Conservation (phyloP, 1,140 invertebrate genomes). For the Drosophila seguyi region DNA sequence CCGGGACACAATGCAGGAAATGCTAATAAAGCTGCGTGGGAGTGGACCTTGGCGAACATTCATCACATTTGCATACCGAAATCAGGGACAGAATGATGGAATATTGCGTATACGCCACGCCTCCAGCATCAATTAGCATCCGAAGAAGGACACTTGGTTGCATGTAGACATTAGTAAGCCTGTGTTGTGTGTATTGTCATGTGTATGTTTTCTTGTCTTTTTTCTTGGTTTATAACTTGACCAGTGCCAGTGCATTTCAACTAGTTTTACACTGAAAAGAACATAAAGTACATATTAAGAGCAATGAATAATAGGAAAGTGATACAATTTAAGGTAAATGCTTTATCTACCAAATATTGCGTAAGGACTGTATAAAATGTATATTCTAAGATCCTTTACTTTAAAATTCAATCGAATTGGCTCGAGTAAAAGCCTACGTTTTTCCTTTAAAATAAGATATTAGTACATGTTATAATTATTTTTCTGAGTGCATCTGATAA, state of each 20-base stretch:
- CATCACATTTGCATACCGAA: conserved; percentile 42
- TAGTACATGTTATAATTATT: neutral
- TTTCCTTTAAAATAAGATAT: neutral
- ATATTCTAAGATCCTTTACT: neutral
- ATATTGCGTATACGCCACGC: conserved; percentile 31
- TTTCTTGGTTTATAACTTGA: neutral
- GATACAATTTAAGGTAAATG: neutral
- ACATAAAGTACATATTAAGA: neutral
- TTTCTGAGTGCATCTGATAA: neutral
- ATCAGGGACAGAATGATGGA: conserved; percentile 10
- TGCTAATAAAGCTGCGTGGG: neutral
- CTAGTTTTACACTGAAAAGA: neutral
- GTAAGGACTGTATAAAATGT: too few species aligned
- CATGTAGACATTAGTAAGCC: neutral
- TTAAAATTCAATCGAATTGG: too few species aligned
- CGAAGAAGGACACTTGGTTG: conserved; percentile 13
- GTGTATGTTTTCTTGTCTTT: neutral
- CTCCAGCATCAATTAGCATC: conserved; percentile 30
- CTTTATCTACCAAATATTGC: too few species aligned
- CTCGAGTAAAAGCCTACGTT: neutral
- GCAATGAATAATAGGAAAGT: neutral
- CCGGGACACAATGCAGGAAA: neutral
- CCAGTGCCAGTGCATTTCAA: conserved; percentile 13
- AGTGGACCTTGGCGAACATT: conserved; percentile 25
- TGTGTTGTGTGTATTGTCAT: neutral